A percentile compares a stretch with the other conserved stretches of the same genome.
phyloP scores from a whole-genome alignment of 2,888 invertebrate species.

The Harmothoe impar region DNA sequence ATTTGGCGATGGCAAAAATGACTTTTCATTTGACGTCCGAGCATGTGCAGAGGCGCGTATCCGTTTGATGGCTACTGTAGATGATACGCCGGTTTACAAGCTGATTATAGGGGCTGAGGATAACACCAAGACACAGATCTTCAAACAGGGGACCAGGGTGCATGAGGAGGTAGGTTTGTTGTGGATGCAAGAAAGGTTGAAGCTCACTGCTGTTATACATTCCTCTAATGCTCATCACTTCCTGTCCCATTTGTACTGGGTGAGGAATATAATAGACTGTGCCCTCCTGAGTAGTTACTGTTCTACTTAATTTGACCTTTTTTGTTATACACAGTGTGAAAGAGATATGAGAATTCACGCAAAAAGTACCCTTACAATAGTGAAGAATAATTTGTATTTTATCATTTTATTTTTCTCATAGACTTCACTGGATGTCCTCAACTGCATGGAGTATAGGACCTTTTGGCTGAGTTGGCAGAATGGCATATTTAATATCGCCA shows the following conservation, averaged over 20 bases:
- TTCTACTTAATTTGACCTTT: no score
- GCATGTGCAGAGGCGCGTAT: slow-evolving; percentile 19
- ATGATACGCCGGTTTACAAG: background rate
- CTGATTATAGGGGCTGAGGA: slow-evolving; percentile 6
- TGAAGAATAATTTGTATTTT: no score
- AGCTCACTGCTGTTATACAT: no score
- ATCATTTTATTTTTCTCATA: background rate
- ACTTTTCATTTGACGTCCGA: slow-evolving; percentile 17
- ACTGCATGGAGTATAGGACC: background rate
- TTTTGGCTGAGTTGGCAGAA: slow-evolving; percentile 49
- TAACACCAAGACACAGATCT: slow-evolving; percentile 31
- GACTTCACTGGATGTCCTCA: background rate
- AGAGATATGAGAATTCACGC: no score
- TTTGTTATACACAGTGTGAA: no score
- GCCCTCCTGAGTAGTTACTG: no score
- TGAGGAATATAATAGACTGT: no score
- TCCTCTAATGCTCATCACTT: no score
- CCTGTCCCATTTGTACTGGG: no score
- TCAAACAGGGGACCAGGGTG: background rate
- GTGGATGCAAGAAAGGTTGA: no score
- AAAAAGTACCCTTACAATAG: no score
- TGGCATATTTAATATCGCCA: background rate
- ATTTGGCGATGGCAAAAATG: background rate
- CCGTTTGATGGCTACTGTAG: background rate
- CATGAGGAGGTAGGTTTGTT: slow-evolving; percentile 41